Percentiles rank a stretch among this genome's conserved stretches.
Evolutionary conservation across 2,888 invertebrate species (phyloP).

Genomic region (Drosophila pseudotakahashii): DNA sequence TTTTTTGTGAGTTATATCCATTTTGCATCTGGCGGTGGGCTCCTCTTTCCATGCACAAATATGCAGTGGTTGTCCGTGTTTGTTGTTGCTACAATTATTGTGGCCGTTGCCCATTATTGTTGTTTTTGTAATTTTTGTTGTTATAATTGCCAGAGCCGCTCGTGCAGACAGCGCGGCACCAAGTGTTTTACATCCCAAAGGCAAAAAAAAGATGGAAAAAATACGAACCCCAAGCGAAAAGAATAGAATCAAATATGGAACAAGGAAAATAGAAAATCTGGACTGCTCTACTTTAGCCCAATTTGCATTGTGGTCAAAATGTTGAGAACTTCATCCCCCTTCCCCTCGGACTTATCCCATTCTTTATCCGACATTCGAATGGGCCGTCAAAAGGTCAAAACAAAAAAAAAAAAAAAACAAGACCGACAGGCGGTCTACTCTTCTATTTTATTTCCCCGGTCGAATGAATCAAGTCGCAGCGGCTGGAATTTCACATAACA

Average conservation of each 20-base stretch:
- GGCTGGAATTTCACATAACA: conserved; percentile 56
- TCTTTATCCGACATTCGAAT: neutral
- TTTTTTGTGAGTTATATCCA: conserved; percentile 46
- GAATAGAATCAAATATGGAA: conserved; percentile 34
- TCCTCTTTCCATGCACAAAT: conserved; percentile 49
- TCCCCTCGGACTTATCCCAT: neutral
- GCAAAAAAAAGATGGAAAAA: conserved; percentile 41
- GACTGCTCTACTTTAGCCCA: conserved; percentile 18
- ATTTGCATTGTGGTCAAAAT: conserved; percentile 26
- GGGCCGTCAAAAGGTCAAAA: conserved; percentile 10
- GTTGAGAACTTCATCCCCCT: neutral
- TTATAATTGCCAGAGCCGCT: conserved; percentile 56
- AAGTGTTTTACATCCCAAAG: conserved; percentile 73
- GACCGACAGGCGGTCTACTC: conserved; percentile 7
- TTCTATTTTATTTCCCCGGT: conserved; percentile 11
- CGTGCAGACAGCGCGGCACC: conserved; percentile 76
- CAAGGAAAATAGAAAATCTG: conserved; percentile 22
- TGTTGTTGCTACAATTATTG: conserved; percentile 68
- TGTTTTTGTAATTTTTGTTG: conserved; percentile 31
- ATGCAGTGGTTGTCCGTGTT: conserved; percentile 56
- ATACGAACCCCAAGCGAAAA: conserved; percentile 1
- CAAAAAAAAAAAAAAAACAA: neutral
- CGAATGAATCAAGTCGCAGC: conserved; percentile 24
- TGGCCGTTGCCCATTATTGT: conserved; percentile 38
- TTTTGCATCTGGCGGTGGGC: conserved; percentile 61